Evolutionary conservation across 2,797 vertebrate genomes (phyloP).

Genomic region (Mastacembelus armatus): DNA sequence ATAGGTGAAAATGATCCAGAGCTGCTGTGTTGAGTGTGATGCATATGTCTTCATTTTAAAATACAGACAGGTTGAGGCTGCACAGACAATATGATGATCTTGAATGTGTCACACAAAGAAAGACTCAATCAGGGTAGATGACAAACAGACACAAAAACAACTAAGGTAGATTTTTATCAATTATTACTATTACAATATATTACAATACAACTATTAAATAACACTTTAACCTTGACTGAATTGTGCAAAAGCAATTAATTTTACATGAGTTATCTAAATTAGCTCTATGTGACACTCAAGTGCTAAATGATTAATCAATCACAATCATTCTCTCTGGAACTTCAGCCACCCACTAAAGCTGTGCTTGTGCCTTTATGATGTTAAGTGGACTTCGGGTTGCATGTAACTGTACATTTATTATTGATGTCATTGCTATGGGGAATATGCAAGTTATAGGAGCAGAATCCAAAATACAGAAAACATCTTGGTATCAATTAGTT

Average conservation of each 20-base stretch:
- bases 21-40: slow-evolving; percentile 10
- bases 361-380: slow-evolving; percentile 14
- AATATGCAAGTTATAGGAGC: slow-evolving; percentile 13
- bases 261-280: slow-evolving; percentile 77
- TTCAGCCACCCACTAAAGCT: slow-evolving; percentile 41
- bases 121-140: slow-evolving; percentile 10
- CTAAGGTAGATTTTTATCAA: slow-evolving; percentile 64
- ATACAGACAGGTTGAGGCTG: background rate
- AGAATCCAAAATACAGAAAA: slow-evolving; percentile 9
- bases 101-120: background rate
- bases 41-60: background rate
- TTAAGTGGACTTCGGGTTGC: slow-evolving; percentile 42
- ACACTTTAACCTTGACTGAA: slow-evolving; percentile 82
- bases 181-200: no score
- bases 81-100: background rate
- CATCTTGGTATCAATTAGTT: background rate
- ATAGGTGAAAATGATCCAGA: background rate
- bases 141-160: slow-evolving; percentile 62
- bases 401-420: slow-evolving; percentile 35
- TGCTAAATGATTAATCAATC: slow-evolving; percentile 75
- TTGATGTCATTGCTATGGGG: slow-evolving; percentile 19
- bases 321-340: slow-evolving; percentile 52
- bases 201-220: slow-evolving; percentile 79
- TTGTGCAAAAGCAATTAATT: slow-evolving; percentile 69
- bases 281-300: slow-evolving; percentile 64